Evolutionary conservation across 92 coral and sea anemone species (phyloP).

Genomic region (Bergia sp.): DNA sequence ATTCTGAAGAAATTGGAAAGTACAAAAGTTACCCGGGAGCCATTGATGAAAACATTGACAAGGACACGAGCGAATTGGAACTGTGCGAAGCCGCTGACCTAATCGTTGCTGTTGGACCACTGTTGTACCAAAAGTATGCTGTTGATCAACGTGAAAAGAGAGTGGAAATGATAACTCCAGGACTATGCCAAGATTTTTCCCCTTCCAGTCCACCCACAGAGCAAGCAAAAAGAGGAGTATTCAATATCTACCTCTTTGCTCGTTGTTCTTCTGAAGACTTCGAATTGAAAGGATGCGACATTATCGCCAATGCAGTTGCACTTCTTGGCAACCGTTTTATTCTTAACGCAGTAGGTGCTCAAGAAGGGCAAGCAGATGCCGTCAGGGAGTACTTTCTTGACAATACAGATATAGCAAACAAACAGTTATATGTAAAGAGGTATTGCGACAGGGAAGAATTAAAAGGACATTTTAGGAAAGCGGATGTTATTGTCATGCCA

Average conservation of each 20-base stretch:
- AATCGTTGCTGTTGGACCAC: conserved; percentile 41
- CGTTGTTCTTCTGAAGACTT: conserved; percentile 29
- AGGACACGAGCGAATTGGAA: conserved; percentile 12
- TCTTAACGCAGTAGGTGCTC: background rate
- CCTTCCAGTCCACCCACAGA: background rate
- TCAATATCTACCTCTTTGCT: conserved; percentile 35
- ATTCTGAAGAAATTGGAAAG: conserved; percentile 45
- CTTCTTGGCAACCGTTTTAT: background rate
- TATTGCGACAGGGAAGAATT: background rate
- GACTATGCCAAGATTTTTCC: conserved; percentile 31
- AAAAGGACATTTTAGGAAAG: background rate
- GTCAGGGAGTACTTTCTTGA: background rate
- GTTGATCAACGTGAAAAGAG: background rate
- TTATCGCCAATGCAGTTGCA: conserved; percentile 35
- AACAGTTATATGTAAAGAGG: background rate
- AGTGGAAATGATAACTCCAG: conserved; percentile 38
- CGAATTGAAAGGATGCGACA: conserved; percentile 35
- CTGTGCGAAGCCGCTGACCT: conserved; percentile 32
- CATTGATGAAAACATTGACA: conserved; percentile 21
- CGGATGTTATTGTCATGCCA: conserved; percentile 1
- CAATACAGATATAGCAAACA: background rate
- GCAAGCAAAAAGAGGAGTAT: background rate
- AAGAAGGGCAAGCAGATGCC: background rate
- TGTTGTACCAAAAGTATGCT: conserved; percentile 17
- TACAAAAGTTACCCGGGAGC: conserved; percentile 20